phyloP scores from a whole-genome alignment of 2,113 vertebrate species.

The Hydrolagus affinis region DNA sequence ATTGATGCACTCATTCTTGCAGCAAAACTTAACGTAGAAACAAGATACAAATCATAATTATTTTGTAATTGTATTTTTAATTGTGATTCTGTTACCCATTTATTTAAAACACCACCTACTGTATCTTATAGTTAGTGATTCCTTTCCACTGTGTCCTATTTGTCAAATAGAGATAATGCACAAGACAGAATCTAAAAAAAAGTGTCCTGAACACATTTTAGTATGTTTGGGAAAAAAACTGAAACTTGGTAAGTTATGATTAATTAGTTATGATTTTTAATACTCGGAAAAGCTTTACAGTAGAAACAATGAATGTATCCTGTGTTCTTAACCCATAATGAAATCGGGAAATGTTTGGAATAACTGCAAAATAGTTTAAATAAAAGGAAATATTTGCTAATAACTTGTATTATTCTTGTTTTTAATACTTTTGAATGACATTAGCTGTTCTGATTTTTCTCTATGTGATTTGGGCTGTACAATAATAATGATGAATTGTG shows the following conservation, averaged over 20 bases:
- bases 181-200: conserved; percentile 8
- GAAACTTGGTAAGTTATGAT: conserved; percentile 14
- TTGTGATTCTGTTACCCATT: too few species aligned
- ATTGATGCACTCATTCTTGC: background rate
- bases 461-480: background rate
- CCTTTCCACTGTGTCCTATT: background rate
- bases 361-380: background rate
- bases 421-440: background rate
- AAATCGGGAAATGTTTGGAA: background rate
- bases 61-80: too few species aligned
- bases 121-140: too few species aligned
- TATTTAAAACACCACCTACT: too few species aligned
- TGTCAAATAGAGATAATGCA: background rate
- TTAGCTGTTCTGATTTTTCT: background rate
- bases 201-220: too few species aligned
- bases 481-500: background rate
- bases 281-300: background rate
- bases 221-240: background rate
- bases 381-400: background rate
- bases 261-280: background rate
- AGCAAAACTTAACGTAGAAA: background rate
- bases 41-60: too few species aligned
- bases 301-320: background rate
- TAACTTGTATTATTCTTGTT: background rate
- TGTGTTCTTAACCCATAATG: background rate